These are phyloP conservation scores for Brachyopa scutellaris DNA, from an alignment of 2,888 invertebrate species.

Conservation along the genomic window DNA sequence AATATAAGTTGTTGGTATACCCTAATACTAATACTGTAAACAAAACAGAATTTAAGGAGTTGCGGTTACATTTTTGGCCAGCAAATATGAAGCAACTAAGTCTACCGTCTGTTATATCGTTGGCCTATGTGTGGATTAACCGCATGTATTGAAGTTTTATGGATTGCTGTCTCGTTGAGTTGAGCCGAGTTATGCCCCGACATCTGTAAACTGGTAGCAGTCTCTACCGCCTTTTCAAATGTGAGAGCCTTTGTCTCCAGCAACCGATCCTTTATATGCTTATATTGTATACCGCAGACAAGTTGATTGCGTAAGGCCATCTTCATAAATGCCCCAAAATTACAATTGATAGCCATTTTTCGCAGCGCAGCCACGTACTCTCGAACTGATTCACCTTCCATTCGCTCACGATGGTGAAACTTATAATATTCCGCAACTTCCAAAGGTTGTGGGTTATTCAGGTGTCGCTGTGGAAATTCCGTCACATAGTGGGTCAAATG, in stretches of 20 bases:
- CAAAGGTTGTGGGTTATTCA: conserved; percentile 28
- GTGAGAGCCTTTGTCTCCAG: conserved; percentile 21
- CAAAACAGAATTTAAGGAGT: too few relatives aligned
- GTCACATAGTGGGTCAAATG: conserved; percentile 10
- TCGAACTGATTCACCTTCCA: conserved; percentile 20
- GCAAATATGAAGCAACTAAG: too few relatives aligned
- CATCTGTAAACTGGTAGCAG: conserved; percentile 8
- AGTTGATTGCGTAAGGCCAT: conserved; percentile 9
- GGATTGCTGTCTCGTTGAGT: neutral
- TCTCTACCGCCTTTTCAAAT: neutral
- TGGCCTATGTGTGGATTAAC: too few relatives aligned
- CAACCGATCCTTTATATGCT: conserved; percentile 1
- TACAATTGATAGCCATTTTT: too few relatives aligned
- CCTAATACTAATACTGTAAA: too few relatives aligned
- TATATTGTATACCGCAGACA: conserved; percentile 9
- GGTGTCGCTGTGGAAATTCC: neutral
- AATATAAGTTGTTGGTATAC: too few relatives aligned
- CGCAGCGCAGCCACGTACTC: too few relatives aligned
- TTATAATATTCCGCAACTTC: conserved; percentile 34
- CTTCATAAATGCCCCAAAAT: too few relatives aligned
- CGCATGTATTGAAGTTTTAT: neutral
- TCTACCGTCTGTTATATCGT: too few relatives aligned
- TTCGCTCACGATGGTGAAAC: conserved; percentile 9
- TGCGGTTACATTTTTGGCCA: too few relatives aligned
- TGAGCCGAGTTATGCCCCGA: neutral